phyloP scores from a whole-genome alignment of 2,888 invertebrate genomes.

The Acronicta leporina region DNA sequence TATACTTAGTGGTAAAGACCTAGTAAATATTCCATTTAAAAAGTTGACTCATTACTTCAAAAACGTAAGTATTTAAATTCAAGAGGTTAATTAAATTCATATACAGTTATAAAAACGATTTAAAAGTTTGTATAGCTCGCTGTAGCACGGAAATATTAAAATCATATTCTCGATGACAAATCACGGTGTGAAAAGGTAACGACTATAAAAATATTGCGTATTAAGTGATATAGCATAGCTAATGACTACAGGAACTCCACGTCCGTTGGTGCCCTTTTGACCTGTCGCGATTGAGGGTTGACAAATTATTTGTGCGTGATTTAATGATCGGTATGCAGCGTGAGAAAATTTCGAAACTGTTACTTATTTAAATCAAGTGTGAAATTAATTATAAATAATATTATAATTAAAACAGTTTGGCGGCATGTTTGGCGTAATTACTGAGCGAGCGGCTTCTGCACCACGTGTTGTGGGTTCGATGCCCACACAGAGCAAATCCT shows the following conservation, averaged over 20 bases:
- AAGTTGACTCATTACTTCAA: too few relatives aligned
- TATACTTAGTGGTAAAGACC: too few relatives aligned
- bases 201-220: conserved; percentile 32
- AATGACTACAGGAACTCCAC: conserved; percentile 70
- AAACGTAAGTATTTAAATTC: too few relatives aligned
- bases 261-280: conserved; percentile 75
- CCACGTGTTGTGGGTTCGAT: too few relatives aligned
- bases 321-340: conserved; percentile 69
- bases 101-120: not conserved
- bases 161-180: conserved; percentile 38
- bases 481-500: too few relatives aligned
- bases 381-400: not conserved
- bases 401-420: too few relatives aligned
- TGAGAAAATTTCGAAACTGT: conserved; percentile 62
- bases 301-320: conserved; percentile 68
- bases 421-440: too few relatives aligned
- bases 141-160: conserved; percentile 15
- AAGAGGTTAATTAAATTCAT: too few relatives aligned
- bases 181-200: conserved; percentile 55
- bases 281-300: conserved; percentile 65
- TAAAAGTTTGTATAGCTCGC: not conserved
- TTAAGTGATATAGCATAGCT: conserved; percentile 24
- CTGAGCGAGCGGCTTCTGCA: too few relatives aligned
- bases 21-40: too few relatives aligned
- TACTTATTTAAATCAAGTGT: not conserved